A percentile compares a stretch with the other conserved stretches of the same genome.
These are phyloP conservation scores for Apeltes quadracus DNA, from an alignment of 2,113 vertebrate genomes.

Conservation along the genomic window DNA sequence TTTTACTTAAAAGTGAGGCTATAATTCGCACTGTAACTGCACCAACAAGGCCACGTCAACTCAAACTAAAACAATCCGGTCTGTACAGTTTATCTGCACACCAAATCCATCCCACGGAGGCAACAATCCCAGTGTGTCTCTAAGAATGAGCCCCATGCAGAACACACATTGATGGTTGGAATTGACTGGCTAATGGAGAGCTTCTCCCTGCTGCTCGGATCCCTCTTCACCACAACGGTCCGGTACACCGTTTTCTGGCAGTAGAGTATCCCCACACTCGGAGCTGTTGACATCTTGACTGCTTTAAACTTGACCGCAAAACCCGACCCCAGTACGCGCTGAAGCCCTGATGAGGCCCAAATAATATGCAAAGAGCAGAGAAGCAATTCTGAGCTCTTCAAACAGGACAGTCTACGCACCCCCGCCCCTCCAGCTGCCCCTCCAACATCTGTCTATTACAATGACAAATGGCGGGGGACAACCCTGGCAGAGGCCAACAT, in stretches of 20 bases:
- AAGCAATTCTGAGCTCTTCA: too few species aligned
- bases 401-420: too few species aligned
- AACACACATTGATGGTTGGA: too few species aligned
- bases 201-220: too few species aligned
- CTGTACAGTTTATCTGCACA: not conserved
- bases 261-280: not conserved
- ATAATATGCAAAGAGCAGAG: not conserved
- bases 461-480: too few species aligned
- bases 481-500: too few species aligned
- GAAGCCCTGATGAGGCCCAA: not conserved
- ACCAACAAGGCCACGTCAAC: not conserved
- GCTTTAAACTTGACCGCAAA: not conserved
- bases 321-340: not conserved
- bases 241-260: not conserved
- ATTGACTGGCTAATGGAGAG: too few species aligned
- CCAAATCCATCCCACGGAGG: not conserved
- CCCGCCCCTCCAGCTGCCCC: too few species aligned
- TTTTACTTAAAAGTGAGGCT: not conserved
- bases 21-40: not conserved
- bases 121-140: not conserved
- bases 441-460: too few species aligned
- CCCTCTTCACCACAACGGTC: too few species aligned
- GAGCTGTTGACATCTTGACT: not conserved
- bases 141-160: too few species aligned
- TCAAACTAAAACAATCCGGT: not conserved